Evolutionary conservation across 2,888 invertebrate genomes (phyloP).

Genomic region (Agrochola circellaris): DNA sequence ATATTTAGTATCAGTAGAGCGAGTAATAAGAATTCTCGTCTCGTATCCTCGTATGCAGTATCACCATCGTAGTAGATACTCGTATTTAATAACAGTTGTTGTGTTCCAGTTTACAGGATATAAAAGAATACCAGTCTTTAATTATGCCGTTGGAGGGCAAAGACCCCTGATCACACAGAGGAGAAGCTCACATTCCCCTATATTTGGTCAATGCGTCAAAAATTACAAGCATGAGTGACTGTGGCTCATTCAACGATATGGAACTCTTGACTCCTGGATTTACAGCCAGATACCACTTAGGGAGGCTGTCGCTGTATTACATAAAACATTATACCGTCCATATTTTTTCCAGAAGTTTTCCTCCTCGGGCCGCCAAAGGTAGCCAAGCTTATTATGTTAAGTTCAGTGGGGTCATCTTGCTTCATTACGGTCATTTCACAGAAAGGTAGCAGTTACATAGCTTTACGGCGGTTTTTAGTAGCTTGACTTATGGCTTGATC

Average conservation of each 20-base stretch:
- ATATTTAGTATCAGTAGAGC: not conserved
- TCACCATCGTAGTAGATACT: no score
- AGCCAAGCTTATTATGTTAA: constrained; percentile 57
- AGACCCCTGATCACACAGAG: not conserved
- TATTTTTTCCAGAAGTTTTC: constrained; percentile 50
- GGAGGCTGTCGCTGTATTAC: not conserved
- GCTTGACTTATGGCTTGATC: constrained; percentile 49
- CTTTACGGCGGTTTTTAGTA: constrained; percentile 46
- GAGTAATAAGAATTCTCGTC: not conserved
- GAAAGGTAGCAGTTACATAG: constrained; percentile 52
- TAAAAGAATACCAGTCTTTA: not conserved
- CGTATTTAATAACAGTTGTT: no score
- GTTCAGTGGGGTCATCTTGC: constrained; percentile 56
- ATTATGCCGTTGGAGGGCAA: not conserved
- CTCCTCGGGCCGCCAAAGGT: constrained; percentile 26
- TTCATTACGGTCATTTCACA: constrained; percentile 51
- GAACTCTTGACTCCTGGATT: not conserved
- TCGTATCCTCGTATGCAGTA: not conserved
- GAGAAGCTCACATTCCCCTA: not conserved
- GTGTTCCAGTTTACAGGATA: not conserved
- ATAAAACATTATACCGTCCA: constrained; percentile 28
- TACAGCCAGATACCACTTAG: not conserved
- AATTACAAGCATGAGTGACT: not conserved
- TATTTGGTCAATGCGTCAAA: not conserved
- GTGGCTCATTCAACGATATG: not conserved